Percentiles rank a stretch among this genome's conserved stretches.
phyloP scores from a whole-genome alignment of 2,888 invertebrate genomes.

The Protodeltote pygarga region DNA sequence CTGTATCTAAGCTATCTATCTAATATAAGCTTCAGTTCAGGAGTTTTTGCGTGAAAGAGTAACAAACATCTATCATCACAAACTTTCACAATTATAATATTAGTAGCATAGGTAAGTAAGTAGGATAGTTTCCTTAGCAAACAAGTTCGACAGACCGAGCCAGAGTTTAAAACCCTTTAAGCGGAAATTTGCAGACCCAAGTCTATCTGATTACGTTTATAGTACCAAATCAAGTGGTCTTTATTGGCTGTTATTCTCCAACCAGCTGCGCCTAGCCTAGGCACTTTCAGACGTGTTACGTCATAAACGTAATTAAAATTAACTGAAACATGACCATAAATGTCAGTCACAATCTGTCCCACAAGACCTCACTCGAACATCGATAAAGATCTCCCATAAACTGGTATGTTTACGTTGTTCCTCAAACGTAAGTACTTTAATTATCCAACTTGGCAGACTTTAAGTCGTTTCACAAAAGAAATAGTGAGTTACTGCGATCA shows the following conservation, averaged over 20 bases:
- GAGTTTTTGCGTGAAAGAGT: no score
- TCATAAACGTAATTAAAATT: slow-evolving; percentile 17
- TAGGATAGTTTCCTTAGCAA: slow-evolving; percentile 4
- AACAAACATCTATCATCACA: no score
- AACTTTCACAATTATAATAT: no score
- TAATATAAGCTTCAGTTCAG: no score
- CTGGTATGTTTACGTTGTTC: slow-evolving; percentile 28
- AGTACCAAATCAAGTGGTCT: slow-evolving; percentile 21
- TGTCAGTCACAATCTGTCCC: slow-evolving; percentile 22
- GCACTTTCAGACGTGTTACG: slow-evolving; percentile 31
- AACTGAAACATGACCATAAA: slow-evolving; percentile 18
- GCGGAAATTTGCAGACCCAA: no score
- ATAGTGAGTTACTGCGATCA: slow-evolving; percentile 38
- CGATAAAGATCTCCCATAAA: slow-evolving; percentile 37
- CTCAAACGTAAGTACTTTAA: slow-evolving; percentile 39
- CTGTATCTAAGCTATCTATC: no score
- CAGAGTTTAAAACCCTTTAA: no score
- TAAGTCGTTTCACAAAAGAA: slow-evolving; percentile 28
- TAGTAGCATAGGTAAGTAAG: no score
- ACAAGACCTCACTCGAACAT: slow-evolving; percentile 30
- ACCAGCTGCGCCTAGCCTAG: slow-evolving; percentile 1
- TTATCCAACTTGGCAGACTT: slow-evolving; percentile 31
- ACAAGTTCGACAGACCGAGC: slow-evolving; percentile 21
- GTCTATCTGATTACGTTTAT: no score
- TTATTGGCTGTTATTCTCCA: slow-evolving; percentile 23